Percentiles rank a stretch among this genome's conserved stretches.
Evolutionary conservation across 2,113 vertebrate genomes (phyloP).

Genomic region (Neomonachus schauinslandi): DNA sequence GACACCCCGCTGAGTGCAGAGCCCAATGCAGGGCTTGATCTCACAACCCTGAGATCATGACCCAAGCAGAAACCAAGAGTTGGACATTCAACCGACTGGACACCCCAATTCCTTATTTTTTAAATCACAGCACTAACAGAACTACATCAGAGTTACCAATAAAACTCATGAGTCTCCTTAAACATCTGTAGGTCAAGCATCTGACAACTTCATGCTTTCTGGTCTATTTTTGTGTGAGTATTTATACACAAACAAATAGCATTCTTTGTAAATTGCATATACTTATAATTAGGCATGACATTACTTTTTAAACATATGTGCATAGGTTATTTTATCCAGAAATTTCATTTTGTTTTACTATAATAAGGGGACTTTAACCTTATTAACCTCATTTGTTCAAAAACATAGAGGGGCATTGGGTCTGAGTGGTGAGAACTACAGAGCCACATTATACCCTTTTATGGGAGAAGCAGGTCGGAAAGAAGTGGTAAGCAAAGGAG

Average conservation of each 20-base stretch:
- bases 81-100: neutral
- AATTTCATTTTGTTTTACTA: neutral
- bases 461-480: neutral
- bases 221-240: neutral
- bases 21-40: neutral
- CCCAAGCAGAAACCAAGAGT: too few species aligned
- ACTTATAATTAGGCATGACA: neutral
- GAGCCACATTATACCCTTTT: neutral
- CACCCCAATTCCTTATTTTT: neutral
- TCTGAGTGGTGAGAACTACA: neutral
- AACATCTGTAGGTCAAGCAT: neutral
- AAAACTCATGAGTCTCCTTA: neutral
- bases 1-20: neutral
- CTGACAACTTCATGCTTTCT: neutral
- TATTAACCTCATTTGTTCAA: slow-evolving; percentile 5
- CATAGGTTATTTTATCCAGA: neutral
- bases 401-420: neutral
- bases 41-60: neutral
- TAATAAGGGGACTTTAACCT: neutral
- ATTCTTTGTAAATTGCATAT: neutral
- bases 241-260: neutral
- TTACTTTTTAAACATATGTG: neutral
- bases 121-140: neutral
- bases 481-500: neutral
- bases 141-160: neutral